These are phyloP conservation scores for Laticauda laticaudata DNA, from an alignment of 2,113 vertebrate species.

Conservation along the genomic window DNA sequence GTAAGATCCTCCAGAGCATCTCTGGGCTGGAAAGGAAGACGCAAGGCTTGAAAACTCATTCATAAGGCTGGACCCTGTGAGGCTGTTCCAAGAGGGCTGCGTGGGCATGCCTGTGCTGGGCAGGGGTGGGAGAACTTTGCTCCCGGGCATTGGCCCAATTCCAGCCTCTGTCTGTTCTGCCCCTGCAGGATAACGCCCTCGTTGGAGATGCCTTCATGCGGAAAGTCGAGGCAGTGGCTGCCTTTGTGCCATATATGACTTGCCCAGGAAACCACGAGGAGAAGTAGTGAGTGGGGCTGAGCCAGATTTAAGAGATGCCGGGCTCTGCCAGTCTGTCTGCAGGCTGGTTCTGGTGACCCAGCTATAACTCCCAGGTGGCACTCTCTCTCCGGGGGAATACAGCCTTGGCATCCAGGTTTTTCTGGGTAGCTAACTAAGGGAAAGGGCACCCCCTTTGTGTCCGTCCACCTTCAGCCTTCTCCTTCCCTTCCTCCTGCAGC, in stretches of 20 bases:
- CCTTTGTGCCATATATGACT: constrained; percentile 85
- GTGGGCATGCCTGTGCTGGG: background rate
- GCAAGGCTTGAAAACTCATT: background rate
- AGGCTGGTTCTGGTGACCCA: background rate
- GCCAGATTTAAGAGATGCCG: background rate
- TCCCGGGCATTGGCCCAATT: rapidly evolving
- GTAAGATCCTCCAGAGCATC: constrained; percentile 50
- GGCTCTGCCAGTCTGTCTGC: background rate
- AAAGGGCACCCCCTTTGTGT: background rate
- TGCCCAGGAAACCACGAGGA: constrained; percentile 86
- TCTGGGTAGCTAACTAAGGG: background rate
- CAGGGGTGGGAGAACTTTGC: background rate
- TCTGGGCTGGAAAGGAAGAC: background rate
- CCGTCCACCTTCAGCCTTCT: background rate
- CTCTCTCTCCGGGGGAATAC: background rate
- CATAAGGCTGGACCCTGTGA: background rate
- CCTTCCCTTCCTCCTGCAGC: constrained; percentile 56
- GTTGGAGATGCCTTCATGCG: constrained; percentile 86
- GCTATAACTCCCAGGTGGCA: background rate
- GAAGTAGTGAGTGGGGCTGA: constrained; percentile 72
- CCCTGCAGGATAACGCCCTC: constrained; percentile 72
- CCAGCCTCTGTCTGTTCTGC: background rate
- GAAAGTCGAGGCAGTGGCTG: constrained; percentile 83
- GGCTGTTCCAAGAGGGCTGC: background rate
- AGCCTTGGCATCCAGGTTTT: background rate